Percentiles rank a stretch among this genome's conserved stretches.
These are phyloP conservation scores for Struthidea cinerea DNA, from an alignment of 2,113 vertebrate genomes.

Conservation along the genomic window DNA sequence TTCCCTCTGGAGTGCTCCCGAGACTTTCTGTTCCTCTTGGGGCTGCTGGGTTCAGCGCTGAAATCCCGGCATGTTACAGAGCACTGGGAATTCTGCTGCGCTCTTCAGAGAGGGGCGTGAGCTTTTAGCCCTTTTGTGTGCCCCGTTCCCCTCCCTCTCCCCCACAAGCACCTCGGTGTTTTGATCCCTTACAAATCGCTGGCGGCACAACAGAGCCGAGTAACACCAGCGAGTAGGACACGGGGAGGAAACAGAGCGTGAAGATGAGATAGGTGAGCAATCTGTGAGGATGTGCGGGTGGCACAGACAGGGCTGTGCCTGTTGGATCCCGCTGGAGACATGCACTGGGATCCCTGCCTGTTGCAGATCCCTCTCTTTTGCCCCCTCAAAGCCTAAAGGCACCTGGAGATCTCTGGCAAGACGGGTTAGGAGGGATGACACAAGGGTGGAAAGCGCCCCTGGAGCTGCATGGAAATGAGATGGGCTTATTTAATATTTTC, in stretches of 20 bases:
- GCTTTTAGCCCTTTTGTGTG: neutral
- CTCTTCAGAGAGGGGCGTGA: neutral
- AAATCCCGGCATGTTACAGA: neutral
- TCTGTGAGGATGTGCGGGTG: neutral
- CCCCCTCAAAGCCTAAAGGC: neutral
- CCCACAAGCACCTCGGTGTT: neutral
- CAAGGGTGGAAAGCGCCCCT: fast-evolving
- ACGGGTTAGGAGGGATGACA: neutral
- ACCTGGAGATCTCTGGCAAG: neutral
- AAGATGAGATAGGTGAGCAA: neutral
- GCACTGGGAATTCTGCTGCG: neutral
- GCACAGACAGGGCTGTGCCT: neutral
- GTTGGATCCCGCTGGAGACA: neutral
- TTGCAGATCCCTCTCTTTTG: neutral
- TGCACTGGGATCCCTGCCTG: neutral
- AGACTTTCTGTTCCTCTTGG: neutral
- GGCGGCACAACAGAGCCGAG: neutral
- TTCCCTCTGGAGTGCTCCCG: neutral
- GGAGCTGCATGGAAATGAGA: neutral
- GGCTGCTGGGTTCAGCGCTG: neutral
- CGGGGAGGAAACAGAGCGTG: neutral
- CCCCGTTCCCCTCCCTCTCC: neutral
- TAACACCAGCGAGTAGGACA: neutral
- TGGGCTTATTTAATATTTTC: neutral
- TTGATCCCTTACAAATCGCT: neutral